Conservation (phyloP, 2,797 vertebrate genomes). For the Platyrinchus mystaceus region DNA sequence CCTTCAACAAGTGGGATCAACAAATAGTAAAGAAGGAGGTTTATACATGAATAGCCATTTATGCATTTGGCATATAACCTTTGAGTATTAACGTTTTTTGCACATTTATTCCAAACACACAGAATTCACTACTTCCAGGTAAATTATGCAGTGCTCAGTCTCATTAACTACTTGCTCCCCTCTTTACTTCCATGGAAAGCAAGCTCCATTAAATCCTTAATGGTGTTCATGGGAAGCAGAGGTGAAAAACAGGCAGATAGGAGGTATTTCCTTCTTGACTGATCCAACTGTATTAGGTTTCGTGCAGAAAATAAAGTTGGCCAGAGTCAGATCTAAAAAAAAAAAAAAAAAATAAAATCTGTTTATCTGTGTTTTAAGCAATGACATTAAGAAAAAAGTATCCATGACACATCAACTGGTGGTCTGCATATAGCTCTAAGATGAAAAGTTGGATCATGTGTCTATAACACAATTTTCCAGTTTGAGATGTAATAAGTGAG, state of each 20-base stretch:
- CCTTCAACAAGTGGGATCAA: background rate
- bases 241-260: background rate
- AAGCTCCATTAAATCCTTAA: conserved; percentile 29
- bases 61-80: background rate
- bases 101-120: background rate
- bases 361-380: background rate
- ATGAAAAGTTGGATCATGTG: background rate
- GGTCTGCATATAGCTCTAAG: background rate
- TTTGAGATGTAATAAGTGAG: background rate
- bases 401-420: background rate
- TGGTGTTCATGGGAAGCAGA: background rate
- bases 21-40: background rate
- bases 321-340: background rate
- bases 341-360: background rate
- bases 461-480: background rate
- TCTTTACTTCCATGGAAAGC: background rate
- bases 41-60: background rate
- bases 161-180: background rate
- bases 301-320: background rate
- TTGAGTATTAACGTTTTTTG: background rate
- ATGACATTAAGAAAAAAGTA: background rate
- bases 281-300: background rate
- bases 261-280: background rate
- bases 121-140: background rate
- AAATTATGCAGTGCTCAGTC: background rate